Base-by-base conservation (phyloP, 2,797 vertebrate genomes). In the Moxostoma hubbsi region DNA sequence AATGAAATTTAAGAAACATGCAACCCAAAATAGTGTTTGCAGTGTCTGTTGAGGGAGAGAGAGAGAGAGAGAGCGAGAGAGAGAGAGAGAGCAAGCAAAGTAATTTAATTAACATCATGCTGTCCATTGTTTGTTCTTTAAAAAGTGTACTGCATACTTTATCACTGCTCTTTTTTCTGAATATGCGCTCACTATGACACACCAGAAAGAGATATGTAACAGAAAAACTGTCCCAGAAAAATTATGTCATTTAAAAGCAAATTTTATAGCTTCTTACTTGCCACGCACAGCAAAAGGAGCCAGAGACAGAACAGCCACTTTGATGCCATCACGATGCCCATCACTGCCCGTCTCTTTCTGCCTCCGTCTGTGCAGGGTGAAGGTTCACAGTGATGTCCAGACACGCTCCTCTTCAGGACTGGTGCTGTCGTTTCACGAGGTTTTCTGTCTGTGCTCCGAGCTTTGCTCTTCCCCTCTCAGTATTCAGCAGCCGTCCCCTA, bases 321-420 rank as follows among this genome's bases (percentile, higher is more conserved):
- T 57, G 77, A 49, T 63, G 36, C 18, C 77, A 12, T 79, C 45
- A 15, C 51, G 51, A 18, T 65, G 6, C 53, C 15, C 69, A 50
- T 72, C 16, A 45, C 15, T 11, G 36, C 4, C 36, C 4, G 36
- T 3, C 45, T 24, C 55, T 63, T n/a, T 13, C 53, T 59, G 7
- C 5, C 50, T 69, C n/a, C 9, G 3, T 77, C n/a, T 63, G 69
- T 65, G 69, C 69, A n/a, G 45, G 45, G 50, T 63, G 16, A 79
- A 72, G 68, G 77, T 79, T 71, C 77, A 71, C 59, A 49, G 43
- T 49, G 43, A 79, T 64, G 68, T 79, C 50, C 58, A 72, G 77
- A 55, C 16, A 11, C 67, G 13, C 55, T 70, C 75, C 57, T 53
- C 6, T 55, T n/a, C 67, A 36, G 67, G 58, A 54, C 67, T 47